These are phyloP conservation scores for Germaria angustata DNA, from an alignment of 2,888 invertebrate genomes.

Conservation along the genomic window DNA sequence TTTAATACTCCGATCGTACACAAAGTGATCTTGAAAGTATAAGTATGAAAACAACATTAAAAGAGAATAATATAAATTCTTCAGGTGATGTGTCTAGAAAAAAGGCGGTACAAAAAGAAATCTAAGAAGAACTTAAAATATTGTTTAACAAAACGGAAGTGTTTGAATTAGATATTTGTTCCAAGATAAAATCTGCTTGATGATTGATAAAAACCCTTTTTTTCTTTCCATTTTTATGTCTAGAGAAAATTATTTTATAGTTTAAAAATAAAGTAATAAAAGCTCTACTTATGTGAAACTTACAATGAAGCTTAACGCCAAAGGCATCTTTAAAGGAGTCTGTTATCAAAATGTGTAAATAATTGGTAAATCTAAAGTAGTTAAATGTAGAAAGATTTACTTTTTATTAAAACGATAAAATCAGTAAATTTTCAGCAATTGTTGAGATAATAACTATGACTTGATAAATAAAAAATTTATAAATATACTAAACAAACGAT, in stretches of 20 bases:
- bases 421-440: conserved; percentile 25
- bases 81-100: background rate
- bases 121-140: conserved; percentile 34
- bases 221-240: background rate
- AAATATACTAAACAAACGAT: no score
- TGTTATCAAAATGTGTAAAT: conserved; percentile 29
- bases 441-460: background rate
- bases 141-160: conserved; percentile 73
- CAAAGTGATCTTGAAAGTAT: conserved; percentile 51
- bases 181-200: conserved; percentile 56
- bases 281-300: background rate
- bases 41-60: background rate
- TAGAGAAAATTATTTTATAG: background rate
- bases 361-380: conserved; percentile 32
- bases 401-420: conserved; percentile 6
- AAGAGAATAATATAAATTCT: conserved; percentile 27
- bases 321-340: background rate
- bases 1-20: conserved; percentile 28
- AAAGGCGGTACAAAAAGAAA: conserved; percentile 34
- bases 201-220: conserved; percentile 28
- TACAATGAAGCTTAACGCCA: background rate
- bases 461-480: conserved; percentile 14
- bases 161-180: conserved; percentile 68
- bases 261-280: conserved; percentile 50
- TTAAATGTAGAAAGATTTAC: background rate